Conservation (phyloP, 2,113 vertebrate species). For the Barnardius zonarius region DNA sequence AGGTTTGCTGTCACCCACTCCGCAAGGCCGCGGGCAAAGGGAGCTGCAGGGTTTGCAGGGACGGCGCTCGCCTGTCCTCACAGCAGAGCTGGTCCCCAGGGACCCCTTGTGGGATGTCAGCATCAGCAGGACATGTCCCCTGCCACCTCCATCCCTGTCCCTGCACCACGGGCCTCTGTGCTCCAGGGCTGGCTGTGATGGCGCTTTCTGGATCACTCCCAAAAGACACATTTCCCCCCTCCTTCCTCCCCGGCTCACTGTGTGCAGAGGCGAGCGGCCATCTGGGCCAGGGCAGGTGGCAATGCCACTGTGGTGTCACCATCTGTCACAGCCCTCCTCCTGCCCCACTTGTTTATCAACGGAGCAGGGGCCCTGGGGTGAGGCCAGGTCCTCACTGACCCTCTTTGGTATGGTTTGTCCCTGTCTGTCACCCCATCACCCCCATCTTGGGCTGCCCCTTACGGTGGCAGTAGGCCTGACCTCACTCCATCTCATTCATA, state of each 20-base stretch:
- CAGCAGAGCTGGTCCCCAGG: background rate
- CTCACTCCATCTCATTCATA: rapidly evolving
- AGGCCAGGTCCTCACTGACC: background rate
- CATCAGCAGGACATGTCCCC: background rate
- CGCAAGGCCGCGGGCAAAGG: background rate
- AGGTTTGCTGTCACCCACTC: background rate
- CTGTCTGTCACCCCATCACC: background rate
- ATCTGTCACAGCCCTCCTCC: background rate
- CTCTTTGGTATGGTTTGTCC: background rate
- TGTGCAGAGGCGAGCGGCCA: background rate
- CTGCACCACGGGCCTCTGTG: background rate
- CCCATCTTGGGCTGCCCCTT: too few relatives aligned
- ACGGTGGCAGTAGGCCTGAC: background rate
- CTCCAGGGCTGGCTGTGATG: background rate
- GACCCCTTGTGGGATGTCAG: background rate
- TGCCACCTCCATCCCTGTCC: background rate
- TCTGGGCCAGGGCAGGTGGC: background rate
- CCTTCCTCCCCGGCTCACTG: background rate
- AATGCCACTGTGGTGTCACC: background rate
- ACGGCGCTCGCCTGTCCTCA: background rate
- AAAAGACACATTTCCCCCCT: background rate
- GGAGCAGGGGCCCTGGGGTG: background rate
- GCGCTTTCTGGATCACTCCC: background rate
- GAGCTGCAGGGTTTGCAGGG: background rate
- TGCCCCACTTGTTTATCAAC: background rate